A percentile compares a stretch with the other conserved stretches of the same genome.
These are phyloP conservation scores for Protonibea diacanthus DNA, from an alignment of 2,797 vertebrate species.

Conservation along the genomic window DNA sequence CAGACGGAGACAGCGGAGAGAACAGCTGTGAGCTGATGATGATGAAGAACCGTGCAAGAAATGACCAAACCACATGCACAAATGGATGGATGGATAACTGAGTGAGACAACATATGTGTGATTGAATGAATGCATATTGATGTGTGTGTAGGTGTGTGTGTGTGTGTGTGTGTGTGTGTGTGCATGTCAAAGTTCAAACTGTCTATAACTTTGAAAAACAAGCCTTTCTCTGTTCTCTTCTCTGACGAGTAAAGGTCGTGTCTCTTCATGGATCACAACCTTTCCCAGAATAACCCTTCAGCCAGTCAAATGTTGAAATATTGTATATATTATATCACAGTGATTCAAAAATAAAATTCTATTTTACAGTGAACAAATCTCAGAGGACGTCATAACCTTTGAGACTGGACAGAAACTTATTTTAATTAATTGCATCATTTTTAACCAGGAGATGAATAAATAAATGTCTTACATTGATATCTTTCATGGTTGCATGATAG, in stretches of 20 bases:
- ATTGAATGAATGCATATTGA: background rate
- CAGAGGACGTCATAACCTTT: background rate
- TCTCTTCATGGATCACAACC: constrained; percentile 12
- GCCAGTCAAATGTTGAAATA: background rate
- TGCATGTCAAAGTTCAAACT: background rate
- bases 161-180: background rate
- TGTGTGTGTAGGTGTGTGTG: background rate
- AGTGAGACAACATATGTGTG: too few relatives aligned
- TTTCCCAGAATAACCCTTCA: background rate
- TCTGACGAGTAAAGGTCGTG: background rate
- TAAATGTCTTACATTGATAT: background rate
- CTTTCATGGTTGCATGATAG: background rate
- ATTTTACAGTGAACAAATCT: background rate
- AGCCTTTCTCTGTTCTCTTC: background rate
- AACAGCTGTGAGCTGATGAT: background rate
- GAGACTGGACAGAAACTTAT: background rate
- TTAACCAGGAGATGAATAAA: background rate
- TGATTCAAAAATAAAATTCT: background rate
- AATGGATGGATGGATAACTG: background rate
- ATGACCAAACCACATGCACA: too few relatives aligned
- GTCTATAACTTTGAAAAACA: background rate
- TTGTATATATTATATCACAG: background rate
- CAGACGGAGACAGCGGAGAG: too few relatives aligned
- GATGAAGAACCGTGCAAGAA: too few relatives aligned
- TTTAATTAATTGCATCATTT: background rate